Conservation (phyloP, 2,888 invertebrate species). For the Drosophila peninsularis region DNA sequence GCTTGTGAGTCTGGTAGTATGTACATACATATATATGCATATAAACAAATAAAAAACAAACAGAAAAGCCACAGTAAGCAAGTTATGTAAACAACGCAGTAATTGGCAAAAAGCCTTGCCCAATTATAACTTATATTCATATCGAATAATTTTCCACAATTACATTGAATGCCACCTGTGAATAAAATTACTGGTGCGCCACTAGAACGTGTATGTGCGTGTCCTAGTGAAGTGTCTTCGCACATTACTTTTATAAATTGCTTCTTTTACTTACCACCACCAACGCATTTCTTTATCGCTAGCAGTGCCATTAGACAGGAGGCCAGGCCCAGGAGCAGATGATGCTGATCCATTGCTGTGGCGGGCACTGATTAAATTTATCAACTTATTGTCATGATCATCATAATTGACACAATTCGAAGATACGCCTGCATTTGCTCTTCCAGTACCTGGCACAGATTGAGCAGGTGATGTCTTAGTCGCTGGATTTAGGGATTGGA, state of each 20-base stretch:
- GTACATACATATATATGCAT: neutral
- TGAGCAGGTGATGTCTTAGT: constrained; percentile 54
- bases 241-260: neutral
- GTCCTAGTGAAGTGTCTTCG: neutral
- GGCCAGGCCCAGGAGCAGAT: constrained; percentile 76
- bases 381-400: constrained; percentile 67
- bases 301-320: constrained; percentile 52
- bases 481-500: constrained; percentile 13
- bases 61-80: constrained; percentile 26
- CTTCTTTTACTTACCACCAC: constrained; percentile 83
- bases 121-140: constrained; percentile 25
- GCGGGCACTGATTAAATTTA: constrained; percentile 51
- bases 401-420: constrained; percentile 37
- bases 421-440: constrained; percentile 19
- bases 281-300: constrained; percentile 83
- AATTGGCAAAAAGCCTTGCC: constrained; percentile 22
- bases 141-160: constrained; percentile 23
- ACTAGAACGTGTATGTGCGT: too few relatives aligned
- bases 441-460: constrained; percentile 57
- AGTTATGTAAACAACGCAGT: constrained; percentile 59
- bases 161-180: neutral
- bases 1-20: constrained; percentile 31
- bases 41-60: constrained; percentile 12
- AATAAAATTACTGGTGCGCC: too few relatives aligned
- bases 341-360: constrained; percentile 61